phyloP scores from a whole-genome alignment of 2,888 invertebrate genomes.

The Heliconius aoede region DNA sequence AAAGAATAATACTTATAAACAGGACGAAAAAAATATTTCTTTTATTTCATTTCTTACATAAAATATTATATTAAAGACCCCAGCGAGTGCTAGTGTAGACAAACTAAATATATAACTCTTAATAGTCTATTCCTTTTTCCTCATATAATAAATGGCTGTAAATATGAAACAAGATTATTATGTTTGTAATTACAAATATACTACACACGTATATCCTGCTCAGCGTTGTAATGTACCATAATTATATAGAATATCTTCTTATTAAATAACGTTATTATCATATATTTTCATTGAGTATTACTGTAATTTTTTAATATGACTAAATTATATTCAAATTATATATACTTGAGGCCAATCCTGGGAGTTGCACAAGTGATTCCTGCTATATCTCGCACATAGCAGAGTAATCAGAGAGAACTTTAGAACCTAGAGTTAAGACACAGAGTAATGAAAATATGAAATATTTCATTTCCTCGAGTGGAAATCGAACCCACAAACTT shows the following conservation, averaged over 20 bases:
- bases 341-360: no score
- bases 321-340: no score
- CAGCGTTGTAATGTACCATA: neutral
- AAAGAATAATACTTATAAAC: no score
- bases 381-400: no score
- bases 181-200: slow-evolving; percentile 2
- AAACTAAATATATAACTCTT: neutral
- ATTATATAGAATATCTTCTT: neutral
- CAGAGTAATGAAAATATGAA: no score
- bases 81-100: neutral
- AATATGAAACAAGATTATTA: slow-evolving; percentile 7
- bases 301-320: no score
- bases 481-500: no score
- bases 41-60: neutral
- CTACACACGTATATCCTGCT: neutral
- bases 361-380: no score
- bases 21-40: neutral
- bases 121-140: neutral
- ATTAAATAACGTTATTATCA: neutral
- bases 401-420: no score
- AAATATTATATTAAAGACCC: neutral
- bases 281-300: no score
- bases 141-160: neutral
- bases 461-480: no score
- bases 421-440: no score